These are phyloP conservation scores for Gymnogyps californianus DNA, from an alignment of 2,113 vertebrate species.

Conservation along the genomic window DNA sequence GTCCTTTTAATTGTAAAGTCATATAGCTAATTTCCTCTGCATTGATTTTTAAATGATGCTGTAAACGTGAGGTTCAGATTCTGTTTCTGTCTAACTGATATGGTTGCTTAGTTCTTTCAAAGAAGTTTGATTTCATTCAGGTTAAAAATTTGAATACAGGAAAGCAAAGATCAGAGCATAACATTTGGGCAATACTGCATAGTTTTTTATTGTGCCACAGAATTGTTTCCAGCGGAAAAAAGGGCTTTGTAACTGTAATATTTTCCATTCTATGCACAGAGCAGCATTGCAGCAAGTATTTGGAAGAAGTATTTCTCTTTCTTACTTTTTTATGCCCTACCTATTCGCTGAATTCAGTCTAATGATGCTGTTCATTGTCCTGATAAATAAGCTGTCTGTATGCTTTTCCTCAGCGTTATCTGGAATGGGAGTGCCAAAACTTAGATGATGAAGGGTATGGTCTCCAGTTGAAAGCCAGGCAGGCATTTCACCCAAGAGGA, in stretches of 20 bases:
- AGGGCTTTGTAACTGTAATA: background rate
- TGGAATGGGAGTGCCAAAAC: background rate
- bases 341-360: background rate
- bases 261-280: background rate
- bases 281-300: background rate
- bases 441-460: background rate
- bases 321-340: background rate
- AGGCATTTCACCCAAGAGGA: background rate
- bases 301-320: background rate
- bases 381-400: background rate
- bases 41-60: slow-evolving; percentile 38
- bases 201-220: background rate
- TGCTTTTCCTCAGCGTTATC: background rate
- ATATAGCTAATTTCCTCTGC: slow-evolving; percentile 31
- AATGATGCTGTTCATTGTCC: background rate
- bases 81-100: background rate
- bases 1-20: slow-evolving; percentile 40
- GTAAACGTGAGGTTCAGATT: background rate
- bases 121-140: background rate
- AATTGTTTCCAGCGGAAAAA: background rate
- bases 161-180: background rate
- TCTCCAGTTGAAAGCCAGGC: background rate
- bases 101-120: background rate
- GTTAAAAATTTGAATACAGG: background rate
- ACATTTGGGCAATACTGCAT: background rate